Conservation (phyloP, 2,797 vertebrate genomes). For the Valencia hispanica region DNA sequence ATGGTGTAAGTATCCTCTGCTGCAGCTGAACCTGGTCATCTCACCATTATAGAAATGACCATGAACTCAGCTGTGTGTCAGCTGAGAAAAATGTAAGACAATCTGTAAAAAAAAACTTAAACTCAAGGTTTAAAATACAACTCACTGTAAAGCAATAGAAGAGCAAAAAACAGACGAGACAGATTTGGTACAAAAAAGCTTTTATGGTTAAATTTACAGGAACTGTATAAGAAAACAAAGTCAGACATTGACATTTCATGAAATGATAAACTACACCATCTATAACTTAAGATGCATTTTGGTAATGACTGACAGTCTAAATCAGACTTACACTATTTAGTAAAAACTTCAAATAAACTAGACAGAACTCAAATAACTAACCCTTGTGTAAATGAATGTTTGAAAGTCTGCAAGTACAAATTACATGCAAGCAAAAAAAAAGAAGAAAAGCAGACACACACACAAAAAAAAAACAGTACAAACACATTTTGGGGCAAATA, state of each 20-base stretch:
- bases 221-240: slow-evolving; percentile 41
- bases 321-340: background rate
- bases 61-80: background rate
- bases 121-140: background rate
- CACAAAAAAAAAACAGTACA: slow-evolving; percentile 10
- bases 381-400: background rate
- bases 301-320: slow-evolving; percentile 23
- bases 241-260: slow-evolving; percentile 20
- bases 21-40: background rate
- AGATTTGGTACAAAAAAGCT: slow-evolving; percentile 62
- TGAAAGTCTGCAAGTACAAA: slow-evolving; percentile 13
- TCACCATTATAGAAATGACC: background rate
- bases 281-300: slow-evolving; percentile 22
- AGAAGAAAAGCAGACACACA: too few species aligned
- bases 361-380: background rate
- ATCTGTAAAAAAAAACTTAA: background rate
- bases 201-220: slow-evolving; percentile 77
- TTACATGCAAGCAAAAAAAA: background rate
- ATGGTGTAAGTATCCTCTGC: background rate
- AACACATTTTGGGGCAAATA: slow-evolving; percentile 12
- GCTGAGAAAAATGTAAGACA: background rate
- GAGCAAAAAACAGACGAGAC: slow-evolving; percentile 4
- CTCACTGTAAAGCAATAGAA: background rate
- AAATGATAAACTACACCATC: slow-evolving; percentile 40
- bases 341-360: slow-evolving; percentile 26